Base-by-base conservation (phyloP, 2,113 vertebrate species). In the Harpagus bidentatus region DNA sequence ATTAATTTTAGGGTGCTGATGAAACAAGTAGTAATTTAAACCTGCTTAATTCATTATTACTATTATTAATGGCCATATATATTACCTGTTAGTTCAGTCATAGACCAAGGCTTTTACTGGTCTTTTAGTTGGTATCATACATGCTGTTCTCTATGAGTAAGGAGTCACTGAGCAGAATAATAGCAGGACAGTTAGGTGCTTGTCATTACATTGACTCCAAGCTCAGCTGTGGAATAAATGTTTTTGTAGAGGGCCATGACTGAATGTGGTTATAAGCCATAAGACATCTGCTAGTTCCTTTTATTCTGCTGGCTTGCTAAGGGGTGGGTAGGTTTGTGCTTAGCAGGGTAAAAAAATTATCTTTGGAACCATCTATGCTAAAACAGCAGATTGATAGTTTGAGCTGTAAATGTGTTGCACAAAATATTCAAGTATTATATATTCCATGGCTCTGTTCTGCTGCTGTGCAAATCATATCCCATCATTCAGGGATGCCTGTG, bases 261-360 rank as follows among this genome's bases (percentile, higher is more conserved):
- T 93, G 93, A 82, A 77, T 91, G 95, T 91, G 89, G 45, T 95
- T 87, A 95, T 80, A 22, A 85, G 50, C 91, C 81, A 73, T 93
- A 71, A 93, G 91, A 70, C 93, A 82, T 77, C 66, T 93, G 48
- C 77, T 55, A n/a, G 66, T 94, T 91, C 62, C 61, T 89, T 92
- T 94, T 80, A 82, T 82, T 95, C 62, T 82, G 42, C 74, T 93
- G 70, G 16, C 74, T 88, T 89, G 50, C 74, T 71, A 59, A 70
- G 36, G 15, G 45, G 6, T 26, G 28, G 42, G 26, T 85, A 93
- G 58, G 73, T 87, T 89, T 88, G 66, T 95, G 89, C 91, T 97
- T 92, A 95, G 87, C 42, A 88, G 67, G 66, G 28, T 80, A 52
- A 83, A 96, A 94, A 59, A 88, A 29, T n/a, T 77, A 47, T 89